phyloP scores from a whole-genome alignment of 2,797 vertebrate genomes.

The Mionectes olivaceus region DNA sequence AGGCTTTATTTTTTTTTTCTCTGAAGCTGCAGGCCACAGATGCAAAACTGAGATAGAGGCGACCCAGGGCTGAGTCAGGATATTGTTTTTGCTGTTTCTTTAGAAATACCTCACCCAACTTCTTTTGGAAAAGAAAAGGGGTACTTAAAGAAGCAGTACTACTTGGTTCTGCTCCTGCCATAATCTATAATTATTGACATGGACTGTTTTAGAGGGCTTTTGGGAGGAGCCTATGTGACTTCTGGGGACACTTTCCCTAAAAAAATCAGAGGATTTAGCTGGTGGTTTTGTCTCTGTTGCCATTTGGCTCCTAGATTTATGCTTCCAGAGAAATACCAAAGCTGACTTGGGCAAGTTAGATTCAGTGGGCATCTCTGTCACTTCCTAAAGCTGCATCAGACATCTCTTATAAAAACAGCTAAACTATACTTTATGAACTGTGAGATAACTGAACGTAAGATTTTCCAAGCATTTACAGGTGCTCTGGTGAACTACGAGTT shows the following conservation, averaged over 20 bases:
- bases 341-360: not conserved
- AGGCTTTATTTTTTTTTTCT: not conserved
- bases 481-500: not conserved
- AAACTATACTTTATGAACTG: not conserved
- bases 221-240: not conserved
- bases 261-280: not conserved
- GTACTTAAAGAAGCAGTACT: not conserved
- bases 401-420: not conserved
- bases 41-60: not conserved
- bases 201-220: not conserved
- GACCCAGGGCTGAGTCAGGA: not conserved
- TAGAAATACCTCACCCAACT: not conserved
- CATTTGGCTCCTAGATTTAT: not conserved
- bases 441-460: not conserved
- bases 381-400: not conserved
- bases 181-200: not conserved
- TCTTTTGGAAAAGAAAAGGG: not conserved
- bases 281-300: not conserved
- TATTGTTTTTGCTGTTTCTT: not conserved
- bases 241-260: not conserved
- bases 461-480: not conserved
- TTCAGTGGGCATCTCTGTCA: not conserved
- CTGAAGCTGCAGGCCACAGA: not conserved
- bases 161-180: not conserved
- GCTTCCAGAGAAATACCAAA: not conserved